phyloP scores from a whole-genome alignment of 1,140 invertebrate species.

The Euura lappo region DNA sequence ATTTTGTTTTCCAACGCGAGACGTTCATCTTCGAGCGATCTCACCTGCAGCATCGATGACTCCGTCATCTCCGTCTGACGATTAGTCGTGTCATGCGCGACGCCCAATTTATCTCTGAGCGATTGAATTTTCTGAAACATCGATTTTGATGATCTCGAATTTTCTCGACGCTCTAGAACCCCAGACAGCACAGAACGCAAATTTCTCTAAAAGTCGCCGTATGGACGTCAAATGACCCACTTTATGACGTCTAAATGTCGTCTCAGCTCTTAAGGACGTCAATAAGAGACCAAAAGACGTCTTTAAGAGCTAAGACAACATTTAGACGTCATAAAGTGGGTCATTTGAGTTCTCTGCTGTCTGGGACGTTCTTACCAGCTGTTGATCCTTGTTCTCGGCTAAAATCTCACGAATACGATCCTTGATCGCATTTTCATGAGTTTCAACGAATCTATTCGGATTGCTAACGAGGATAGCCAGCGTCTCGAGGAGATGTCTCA shows the following conservation, averaged over 20 bases:
- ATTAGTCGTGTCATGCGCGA: conserved; percentile 67
- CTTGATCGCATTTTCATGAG: conserved; percentile 76
- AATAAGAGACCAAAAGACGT: too few relatives aligned
- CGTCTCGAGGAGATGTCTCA: conserved; percentile 70
- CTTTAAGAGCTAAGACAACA: too few relatives aligned
- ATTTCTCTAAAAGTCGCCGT: too few relatives aligned
- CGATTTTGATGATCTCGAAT: not conserved
- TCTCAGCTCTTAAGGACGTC: too few relatives aligned
- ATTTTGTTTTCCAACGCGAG: conserved; percentile 69
- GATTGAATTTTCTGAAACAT: conserved; percentile 70
- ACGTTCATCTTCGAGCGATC: conserved; percentile 74
- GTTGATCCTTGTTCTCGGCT: conserved; percentile 76
- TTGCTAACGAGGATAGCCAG: conserved; percentile 72
- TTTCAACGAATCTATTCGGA: conserved; percentile 74
- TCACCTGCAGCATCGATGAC: conserved; percentile 65
- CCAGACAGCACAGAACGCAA: too few relatives aligned
- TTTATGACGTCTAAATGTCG: too few relatives aligned
- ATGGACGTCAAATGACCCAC: too few relatives aligned
- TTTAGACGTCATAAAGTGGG: too few relatives aligned
- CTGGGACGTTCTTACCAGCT: conserved; percentile 68
- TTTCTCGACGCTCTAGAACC: too few relatives aligned
- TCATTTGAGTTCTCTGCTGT: too few relatives aligned
- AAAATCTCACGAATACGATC: conserved; percentile 77
- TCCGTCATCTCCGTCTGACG: conserved; percentile 71
- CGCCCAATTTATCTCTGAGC: conserved; percentile 70